Conservation (phyloP, 1,140 invertebrate species). For the Anagrus nilaparvatae region DNA sequence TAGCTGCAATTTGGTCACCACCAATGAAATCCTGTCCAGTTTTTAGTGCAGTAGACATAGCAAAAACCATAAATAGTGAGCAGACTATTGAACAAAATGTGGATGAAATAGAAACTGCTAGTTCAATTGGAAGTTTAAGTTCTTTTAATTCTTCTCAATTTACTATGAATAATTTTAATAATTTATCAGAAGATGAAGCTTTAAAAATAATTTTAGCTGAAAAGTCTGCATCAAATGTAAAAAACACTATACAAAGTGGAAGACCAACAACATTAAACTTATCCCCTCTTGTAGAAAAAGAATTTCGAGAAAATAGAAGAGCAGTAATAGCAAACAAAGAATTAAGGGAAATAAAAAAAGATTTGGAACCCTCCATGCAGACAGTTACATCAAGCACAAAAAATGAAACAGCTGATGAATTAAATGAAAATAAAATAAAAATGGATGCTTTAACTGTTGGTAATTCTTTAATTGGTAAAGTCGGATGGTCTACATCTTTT, state of each 20-base stretch:
- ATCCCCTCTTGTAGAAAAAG: no score
- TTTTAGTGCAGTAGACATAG: slow-evolving; percentile 58
- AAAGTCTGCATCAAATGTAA: slow-evolving; percentile 2
- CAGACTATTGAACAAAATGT: slow-evolving; percentile 32
- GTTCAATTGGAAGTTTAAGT: slow-evolving; percentile 34
- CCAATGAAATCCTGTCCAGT: slow-evolving; percentile 60
- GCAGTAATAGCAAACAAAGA: not conserved
- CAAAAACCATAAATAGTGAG: slow-evolving; percentile 50
- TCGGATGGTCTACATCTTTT: slow-evolving; percentile 56
- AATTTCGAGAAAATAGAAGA: not conserved
- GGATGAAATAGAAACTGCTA: slow-evolving; percentile 34
- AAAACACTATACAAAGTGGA: no score
- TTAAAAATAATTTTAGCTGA: slow-evolving; percentile 49
- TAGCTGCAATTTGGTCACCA: slow-evolving; percentile 76
- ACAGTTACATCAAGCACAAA: no score
- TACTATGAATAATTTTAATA: slow-evolving; percentile 26
- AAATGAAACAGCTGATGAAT: slow-evolving; percentile 1
- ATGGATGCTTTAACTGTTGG: slow-evolving; percentile 37
- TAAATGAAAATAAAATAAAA: slow-evolving; percentile 13
- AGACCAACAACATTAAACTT: no score
- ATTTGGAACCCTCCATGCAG: no score
- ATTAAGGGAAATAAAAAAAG: not conserved
- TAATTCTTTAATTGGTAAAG: slow-evolving; percentile 54
- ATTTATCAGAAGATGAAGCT: slow-evolving; percentile 49
- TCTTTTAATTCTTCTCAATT: slow-evolving; percentile 33